Conservation (phyloP, 1,140 invertebrate genomes). For the Sitophilus oryzae region DNA sequence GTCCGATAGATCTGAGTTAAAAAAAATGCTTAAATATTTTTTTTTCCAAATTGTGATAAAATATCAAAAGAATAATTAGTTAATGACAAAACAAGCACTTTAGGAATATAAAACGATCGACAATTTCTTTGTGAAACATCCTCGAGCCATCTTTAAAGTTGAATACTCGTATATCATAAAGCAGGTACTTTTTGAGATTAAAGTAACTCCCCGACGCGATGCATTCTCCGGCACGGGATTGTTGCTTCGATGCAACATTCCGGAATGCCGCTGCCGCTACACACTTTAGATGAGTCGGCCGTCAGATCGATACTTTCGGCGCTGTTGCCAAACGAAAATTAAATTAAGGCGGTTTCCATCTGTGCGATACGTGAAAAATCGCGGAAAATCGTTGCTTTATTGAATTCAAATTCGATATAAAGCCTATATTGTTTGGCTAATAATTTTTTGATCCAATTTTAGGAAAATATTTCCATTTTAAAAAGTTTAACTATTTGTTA, state of each 20-base stretch:
- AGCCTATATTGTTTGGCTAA: too few species aligned
- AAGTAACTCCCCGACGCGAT: neutral
- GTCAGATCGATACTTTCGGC: slow-evolving; percentile 24
- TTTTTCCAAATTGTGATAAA: too few species aligned
- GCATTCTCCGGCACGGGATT: neutral
- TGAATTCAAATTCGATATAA: too few species aligned
- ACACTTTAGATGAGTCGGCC: slow-evolving; percentile 10
- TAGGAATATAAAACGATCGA: too few species aligned
- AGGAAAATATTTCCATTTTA: too few species aligned
- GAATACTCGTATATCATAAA: neutral
- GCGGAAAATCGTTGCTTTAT: too few species aligned
- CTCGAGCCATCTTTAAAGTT: neutral
- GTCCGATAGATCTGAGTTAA: too few species aligned
- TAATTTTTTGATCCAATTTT: too few species aligned
- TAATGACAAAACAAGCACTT: too few species aligned
- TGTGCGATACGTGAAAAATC: neutral
- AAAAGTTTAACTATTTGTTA: too few species aligned
- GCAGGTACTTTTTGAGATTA: neutral
- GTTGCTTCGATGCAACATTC: neutral
- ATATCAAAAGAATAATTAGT: too few species aligned
- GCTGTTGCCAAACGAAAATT: slow-evolving; percentile 6
- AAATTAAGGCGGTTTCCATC: neutral
- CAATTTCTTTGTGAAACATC: neutral
- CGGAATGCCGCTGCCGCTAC: neutral
- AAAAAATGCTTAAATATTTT: too few species aligned